Conservation (phyloP, 2,797 vertebrate species). For the Lutjanus campechanus region DNA sequence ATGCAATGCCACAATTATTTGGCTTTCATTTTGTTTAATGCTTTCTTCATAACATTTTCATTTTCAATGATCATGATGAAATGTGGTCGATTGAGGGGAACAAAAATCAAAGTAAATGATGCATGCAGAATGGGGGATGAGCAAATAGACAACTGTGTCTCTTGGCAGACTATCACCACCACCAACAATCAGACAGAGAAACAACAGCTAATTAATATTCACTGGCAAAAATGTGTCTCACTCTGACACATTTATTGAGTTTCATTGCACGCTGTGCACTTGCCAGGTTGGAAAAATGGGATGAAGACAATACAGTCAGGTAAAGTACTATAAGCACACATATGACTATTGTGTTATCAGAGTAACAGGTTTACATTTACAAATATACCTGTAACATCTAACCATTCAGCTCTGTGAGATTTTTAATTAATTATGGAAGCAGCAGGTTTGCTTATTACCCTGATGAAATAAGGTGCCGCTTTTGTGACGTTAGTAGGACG, state of each 20-base stretch:
- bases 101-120: constrained; percentile 69
- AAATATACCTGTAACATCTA: constrained; percentile 15
- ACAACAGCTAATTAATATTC: constrained; percentile 81
- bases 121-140: constrained; percentile 54
- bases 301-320: constrained; percentile 46
- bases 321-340: constrained; percentile 30
- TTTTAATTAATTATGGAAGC: constrained; percentile 40
- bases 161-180: constrained; percentile 68
- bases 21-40: constrained; percentile 63
- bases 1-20: constrained; percentile 41
- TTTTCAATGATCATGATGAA: constrained; percentile 60
- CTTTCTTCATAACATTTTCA: constrained; percentile 42
- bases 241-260: constrained; percentile 73
- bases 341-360: constrained; percentile 28
- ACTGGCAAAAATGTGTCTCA: constrained; percentile 67
- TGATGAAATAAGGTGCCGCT: constrained; percentile 20
- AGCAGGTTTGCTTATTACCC: constrained; percentile 35
- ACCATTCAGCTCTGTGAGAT: constrained; percentile 1
- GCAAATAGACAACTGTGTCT: constrained; percentile 67
- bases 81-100: constrained; percentile 50
- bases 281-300: constrained; percentile 61
- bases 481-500: constrained; percentile 5
- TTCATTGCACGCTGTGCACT: constrained; percentile 44
- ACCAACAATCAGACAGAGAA: constrained; percentile 69
- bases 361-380: constrained; percentile 42